Percentiles rank a stretch among this genome's conserved stretches.
Conservation (phyloP, 2,797 vertebrate genomes). For the Myotis myotis region DNA sequence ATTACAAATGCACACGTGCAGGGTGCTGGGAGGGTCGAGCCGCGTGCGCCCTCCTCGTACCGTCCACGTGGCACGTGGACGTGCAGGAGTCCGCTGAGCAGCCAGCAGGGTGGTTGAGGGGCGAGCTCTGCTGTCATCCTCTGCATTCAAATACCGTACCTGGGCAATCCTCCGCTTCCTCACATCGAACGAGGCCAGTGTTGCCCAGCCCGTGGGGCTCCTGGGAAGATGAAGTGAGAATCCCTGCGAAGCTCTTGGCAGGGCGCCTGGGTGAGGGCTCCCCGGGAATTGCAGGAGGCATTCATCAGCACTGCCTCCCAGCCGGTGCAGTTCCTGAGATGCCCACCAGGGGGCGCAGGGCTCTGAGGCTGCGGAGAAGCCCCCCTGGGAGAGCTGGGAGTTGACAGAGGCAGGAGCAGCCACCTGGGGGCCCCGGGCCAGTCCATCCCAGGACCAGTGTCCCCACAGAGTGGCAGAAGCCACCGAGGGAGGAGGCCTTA, state of each 20-base stretch:
- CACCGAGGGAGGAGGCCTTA: too few relatives aligned
- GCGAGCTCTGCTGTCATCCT: background rate
- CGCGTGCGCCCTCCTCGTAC: accelerated
- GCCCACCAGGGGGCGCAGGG: background rate
- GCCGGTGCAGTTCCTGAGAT: background rate
- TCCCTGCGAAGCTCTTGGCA: background rate
- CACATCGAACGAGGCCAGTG: background rate
- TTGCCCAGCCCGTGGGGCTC: background rate
- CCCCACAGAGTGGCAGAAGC: background rate
- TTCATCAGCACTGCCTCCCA: accelerated
- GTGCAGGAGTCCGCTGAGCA: accelerated
- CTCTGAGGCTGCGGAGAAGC: background rate
- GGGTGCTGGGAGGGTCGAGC: background rate
- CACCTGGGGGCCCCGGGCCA: background rate
- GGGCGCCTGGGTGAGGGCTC: background rate
- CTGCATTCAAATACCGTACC: background rate
- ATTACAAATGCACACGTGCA: accelerated
- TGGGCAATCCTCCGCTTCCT: background rate
- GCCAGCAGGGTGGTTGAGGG: background rate
- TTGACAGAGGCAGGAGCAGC: background rate
- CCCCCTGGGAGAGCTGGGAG: too few relatives aligned
- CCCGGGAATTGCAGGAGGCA: background rate
- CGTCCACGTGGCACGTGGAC: accelerated
- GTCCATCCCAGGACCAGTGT: background rate
- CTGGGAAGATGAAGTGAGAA: background rate